Percentiles rank a stretch among this genome's conserved stretches.
Conservation (phyloP, 92 coral and sea anemone genomes). For the Actinostola sp. region DNA sequence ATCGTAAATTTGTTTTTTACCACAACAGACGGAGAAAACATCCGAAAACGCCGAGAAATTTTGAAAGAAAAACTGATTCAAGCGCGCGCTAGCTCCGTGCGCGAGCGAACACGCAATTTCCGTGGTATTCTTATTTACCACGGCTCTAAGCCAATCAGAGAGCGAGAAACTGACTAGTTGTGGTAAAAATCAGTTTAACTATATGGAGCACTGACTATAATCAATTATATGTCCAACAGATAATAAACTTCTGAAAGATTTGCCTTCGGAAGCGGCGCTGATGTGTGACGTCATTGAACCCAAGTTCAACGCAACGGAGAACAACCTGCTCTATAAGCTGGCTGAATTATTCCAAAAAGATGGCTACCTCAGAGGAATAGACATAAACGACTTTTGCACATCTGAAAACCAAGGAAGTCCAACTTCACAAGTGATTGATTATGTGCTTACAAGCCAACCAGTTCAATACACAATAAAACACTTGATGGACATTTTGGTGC, state of each 20-base stretch:
- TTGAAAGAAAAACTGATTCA: too few species aligned
- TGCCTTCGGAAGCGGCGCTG: neutral
- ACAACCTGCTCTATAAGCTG: neutral
- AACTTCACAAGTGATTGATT: conserved; percentile 2
- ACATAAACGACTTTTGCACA: neutral
- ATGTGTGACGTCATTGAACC: conserved; percentile 5
- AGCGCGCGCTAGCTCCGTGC: too few species aligned
- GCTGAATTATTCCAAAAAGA: conserved; percentile 4
- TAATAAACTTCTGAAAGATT: neutral
- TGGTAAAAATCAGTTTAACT: too few species aligned
- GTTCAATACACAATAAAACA: neutral
- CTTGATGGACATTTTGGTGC: neutral
- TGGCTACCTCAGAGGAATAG: neutral
- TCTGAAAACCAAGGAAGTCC: neutral
- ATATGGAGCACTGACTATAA: too few species aligned
- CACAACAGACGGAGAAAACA: too few species aligned
- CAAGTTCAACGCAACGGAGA: neutral
- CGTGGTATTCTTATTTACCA: too few species aligned
- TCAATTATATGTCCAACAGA: neutral
- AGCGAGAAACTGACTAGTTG: too few species aligned
- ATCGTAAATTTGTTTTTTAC: too few species aligned
- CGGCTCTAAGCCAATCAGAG: too few species aligned
- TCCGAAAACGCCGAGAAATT: too few species aligned
- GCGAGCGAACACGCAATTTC: too few species aligned
- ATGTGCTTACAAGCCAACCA: neutral